Evolutionary conservation across 1,140 invertebrate species (phyloP), one percentile per base, ranked within the genome.

Genomic region (Aphelenchoides besseyi): DNA sequence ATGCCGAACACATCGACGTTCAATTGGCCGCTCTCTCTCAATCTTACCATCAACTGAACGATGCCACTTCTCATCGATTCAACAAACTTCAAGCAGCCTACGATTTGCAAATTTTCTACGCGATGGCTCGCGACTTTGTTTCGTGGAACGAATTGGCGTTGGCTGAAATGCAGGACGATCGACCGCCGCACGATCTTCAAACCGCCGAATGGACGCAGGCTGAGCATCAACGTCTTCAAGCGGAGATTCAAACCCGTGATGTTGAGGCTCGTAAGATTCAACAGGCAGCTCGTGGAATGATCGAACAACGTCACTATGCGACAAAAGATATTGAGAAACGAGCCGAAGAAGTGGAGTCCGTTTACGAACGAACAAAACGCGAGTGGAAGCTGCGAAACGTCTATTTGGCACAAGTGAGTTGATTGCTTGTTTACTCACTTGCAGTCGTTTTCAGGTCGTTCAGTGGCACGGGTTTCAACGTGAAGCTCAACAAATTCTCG

Each of bases 191-290:
- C 26, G 92, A 93, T 85, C 91, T 92, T 0, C 90, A 91, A 0
- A 90, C 90, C 68, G 94, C 94, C 3, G 92, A 96, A 82, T 89
- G 90, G 3, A 86, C 96, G 12, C 92, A 92, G 82, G 90, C 90
- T 26, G 91, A 95, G 85, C 94, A 98, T 84, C 91, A 95, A 76
- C 90, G 92, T 48, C 87, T 96, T 26, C 92, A 92, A 81, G 91
- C 91, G 1, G 95, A 98, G 87, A 94, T 98, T 68, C 94, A 97
- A 85, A 92, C 94, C 0, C 86, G 94, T 29, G 92, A 97, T 85
- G 90, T 91, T 67, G 91, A 89, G 76, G 97, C 97, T 85, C 86
- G 89, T 32, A 87, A 88, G 26, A 90, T 93, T 0, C 89, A 92
- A 16, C 89, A 91, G 72, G 87, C 90, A 18, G 94, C 93, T 2